Evolutionary conservation across 2,888 invertebrate species (phyloP).

Genomic region (Anodontia alba): DNA sequence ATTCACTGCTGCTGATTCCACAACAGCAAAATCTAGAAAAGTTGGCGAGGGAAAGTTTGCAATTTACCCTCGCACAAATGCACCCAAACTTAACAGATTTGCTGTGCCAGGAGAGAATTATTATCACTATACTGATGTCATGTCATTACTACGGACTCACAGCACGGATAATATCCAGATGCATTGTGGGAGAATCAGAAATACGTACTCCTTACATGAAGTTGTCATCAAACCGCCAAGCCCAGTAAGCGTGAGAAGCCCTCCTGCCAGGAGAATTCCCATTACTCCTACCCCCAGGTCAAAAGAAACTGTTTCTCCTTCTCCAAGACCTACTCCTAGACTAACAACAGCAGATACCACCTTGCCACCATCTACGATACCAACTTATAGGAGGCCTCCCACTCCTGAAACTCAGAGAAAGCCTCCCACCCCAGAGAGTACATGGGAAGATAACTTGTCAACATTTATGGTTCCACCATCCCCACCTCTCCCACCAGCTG

Average conservation of each 20-base stretch:
- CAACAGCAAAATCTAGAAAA: constrained; percentile 71
- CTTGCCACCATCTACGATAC: not conserved
- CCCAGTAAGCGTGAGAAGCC: constrained; percentile 23
- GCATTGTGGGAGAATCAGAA: constrained; percentile 82
- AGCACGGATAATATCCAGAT: constrained; percentile 78
- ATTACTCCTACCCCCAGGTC: constrained; percentile 20
- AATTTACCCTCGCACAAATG: constrained; percentile 81
- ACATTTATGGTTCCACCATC: constrained; percentile 68
- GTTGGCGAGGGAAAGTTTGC: constrained; percentile 82
- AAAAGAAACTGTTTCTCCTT: constrained; percentile 11
- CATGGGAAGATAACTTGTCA: constrained; percentile 68
- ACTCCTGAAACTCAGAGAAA: constrained; percentile 56
- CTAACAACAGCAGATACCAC: not conserved
- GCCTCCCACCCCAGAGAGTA: constrained; percentile 59
- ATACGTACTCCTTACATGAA: constrained; percentile 72
- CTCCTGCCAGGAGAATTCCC: constrained; percentile 31
- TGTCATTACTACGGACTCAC: constrained; percentile 76
- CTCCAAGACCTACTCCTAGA: constrained; percentile 27
- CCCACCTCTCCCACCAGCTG: constrained; percentile 67
- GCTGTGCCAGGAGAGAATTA: constrained; percentile 78
- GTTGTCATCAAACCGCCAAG: constrained; percentile 53
- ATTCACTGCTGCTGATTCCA: constrained; percentile 67
- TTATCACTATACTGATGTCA: constrained; percentile 76
- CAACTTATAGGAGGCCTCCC: constrained; percentile 28
- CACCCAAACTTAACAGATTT: constrained; percentile 74